Conservation (phyloP, 2,797 vertebrate species). For the Philypnodon macrostomus region DNA sequence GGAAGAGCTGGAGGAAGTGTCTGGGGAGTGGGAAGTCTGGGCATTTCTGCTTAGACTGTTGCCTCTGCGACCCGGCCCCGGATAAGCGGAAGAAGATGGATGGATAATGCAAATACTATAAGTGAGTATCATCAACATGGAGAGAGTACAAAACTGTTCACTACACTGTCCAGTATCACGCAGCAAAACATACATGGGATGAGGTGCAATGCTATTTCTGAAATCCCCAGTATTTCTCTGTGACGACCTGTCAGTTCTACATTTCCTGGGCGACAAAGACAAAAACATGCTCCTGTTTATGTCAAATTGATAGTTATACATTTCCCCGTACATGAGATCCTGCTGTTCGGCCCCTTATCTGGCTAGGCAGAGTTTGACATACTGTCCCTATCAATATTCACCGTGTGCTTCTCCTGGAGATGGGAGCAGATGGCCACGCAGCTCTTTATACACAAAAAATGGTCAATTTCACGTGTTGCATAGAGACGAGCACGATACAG, state of each 20-base stretch:
- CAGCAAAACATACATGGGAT: too few species aligned
- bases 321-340: conserved; percentile 25
- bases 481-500: conserved; percentile 45
- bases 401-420: conserved; percentile 25
- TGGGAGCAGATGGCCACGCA: conserved; percentile 63
- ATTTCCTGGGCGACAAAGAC: conserved; percentile 4
- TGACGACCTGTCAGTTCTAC: too few species aligned
- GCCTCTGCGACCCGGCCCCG: too few species aligned
- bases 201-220: too few species aligned
- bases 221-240: too few species aligned
- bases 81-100: too few species aligned
- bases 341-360: conserved; percentile 22
- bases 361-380: conserved; percentile 29
- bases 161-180: too few species aligned
- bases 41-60: too few species aligned
- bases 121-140: too few species aligned
- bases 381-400: conserved; percentile 59
- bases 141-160: not conserved
- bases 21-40: too few species aligned
- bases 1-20: too few species aligned
- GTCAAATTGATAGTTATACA: conserved; percentile 40
- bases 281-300: conserved; percentile 27
- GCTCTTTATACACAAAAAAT: conserved; percentile 53
- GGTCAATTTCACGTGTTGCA: conserved; percentile 24
- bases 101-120: too few species aligned